Percentiles rank a stretch among this genome's conserved stretches.
Conservation (phyloP, 2,797 vertebrate species). For the Alca torda region DNA sequence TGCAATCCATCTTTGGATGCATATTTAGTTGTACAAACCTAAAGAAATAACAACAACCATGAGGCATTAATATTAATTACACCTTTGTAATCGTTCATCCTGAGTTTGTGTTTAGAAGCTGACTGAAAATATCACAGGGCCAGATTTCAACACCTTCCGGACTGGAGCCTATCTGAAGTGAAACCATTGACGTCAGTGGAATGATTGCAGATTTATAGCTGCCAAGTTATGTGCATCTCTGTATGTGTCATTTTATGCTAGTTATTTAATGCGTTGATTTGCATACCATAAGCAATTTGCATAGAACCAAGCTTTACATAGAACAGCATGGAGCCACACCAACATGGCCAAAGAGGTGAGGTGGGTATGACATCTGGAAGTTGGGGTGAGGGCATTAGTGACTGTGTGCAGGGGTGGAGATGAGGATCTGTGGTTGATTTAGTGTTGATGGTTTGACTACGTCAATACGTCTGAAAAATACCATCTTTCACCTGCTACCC, state of each 20-base stretch:
- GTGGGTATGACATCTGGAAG: neutral
- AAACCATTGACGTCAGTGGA: conserved; percentile 65
- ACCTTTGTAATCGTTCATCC: neutral
- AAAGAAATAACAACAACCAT: neutral
- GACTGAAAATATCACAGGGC: conserved; percentile 39
- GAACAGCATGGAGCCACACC: neutral
- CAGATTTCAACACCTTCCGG: conserved; percentile 33
- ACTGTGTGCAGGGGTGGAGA: neutral
- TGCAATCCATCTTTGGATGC: neutral
- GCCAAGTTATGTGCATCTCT: conserved; percentile 64
- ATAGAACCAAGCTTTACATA: neutral
- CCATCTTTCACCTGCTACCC: neutral
- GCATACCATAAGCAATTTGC: conserved; percentile 40
- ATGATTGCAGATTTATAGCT: conserved; percentile 55
- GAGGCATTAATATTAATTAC: neutral
- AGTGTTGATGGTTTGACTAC: neutral
- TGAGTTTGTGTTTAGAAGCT: conserved; percentile 19
- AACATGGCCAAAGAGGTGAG: neutral
- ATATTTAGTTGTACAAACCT: neutral
- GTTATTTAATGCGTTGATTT: conserved; percentile 59
- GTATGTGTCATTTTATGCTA: conserved; percentile 49
- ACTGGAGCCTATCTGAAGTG: conserved; percentile 25
- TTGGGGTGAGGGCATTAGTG: neutral
- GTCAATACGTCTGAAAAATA: too few relatives aligned
- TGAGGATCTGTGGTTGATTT: neutral